These are phyloP conservation scores for Copsychus sechellarum DNA, from an alignment of 2,113 vertebrate genomes.

Conservation along the genomic window DNA sequence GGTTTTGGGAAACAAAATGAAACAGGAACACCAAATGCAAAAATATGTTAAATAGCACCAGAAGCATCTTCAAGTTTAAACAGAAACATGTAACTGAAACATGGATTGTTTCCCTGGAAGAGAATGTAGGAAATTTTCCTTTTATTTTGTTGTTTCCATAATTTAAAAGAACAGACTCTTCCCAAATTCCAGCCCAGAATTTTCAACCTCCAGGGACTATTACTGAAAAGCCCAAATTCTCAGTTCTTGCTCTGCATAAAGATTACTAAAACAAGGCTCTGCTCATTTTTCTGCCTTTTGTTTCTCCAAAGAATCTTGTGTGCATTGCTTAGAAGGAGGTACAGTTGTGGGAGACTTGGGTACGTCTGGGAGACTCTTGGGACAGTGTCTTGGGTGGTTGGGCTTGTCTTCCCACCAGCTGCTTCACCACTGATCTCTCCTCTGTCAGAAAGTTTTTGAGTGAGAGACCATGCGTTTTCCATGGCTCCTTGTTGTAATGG, in stretches of 20 bases:
- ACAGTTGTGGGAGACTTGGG: background rate
- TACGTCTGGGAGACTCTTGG: background rate
- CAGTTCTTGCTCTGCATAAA: background rate
- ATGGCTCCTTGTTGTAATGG: rapidly evolving
- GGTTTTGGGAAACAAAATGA: background rate
- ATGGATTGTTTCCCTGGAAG: background rate
- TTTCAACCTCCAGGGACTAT: background rate
- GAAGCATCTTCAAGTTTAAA: background rate
- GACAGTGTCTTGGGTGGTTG: too few species aligned
- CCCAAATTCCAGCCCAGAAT: background rate
- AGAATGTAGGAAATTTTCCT: background rate
- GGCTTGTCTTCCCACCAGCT: background rate
- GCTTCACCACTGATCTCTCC: background rate
- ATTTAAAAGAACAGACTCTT: background rate
- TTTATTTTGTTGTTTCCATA: background rate
- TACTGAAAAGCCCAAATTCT: background rate
- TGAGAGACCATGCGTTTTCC: background rate
- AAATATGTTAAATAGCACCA: background rate
- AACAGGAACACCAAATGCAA: background rate
- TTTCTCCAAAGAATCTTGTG: background rate
- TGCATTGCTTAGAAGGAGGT: background rate
- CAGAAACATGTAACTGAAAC: background rate
- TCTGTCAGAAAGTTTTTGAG: background rate
- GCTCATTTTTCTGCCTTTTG: background rate
- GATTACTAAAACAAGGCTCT: background rate